Percentiles rank a stretch among this genome's conserved stretches.
Conservation (phyloP, 2,888 invertebrate genomes). For the Xanthorhoe spadicearia region DNA sequence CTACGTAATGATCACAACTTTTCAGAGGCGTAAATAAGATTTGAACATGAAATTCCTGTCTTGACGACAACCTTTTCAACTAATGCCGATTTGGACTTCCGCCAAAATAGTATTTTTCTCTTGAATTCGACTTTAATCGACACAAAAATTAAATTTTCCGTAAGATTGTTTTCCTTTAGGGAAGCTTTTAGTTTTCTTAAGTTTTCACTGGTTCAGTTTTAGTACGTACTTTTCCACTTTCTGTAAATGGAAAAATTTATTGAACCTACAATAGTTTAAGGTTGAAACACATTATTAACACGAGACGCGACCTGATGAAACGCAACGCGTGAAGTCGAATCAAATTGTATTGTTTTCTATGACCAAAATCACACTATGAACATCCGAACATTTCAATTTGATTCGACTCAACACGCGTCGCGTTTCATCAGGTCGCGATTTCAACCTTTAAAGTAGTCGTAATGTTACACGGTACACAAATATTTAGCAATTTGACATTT, state of each 20-base stretch:
- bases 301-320: no score
- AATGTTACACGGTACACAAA: not conserved
- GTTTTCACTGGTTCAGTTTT: not conserved
- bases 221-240: not conserved
- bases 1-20: not conserved
- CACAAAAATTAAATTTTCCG: constrained; percentile 41
- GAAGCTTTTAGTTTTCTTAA: constrained; percentile 17
- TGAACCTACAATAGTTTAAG: not conserved
- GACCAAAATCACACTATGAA: no score
- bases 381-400: no score
- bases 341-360: no score
- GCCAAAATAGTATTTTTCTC: constrained; percentile 25
- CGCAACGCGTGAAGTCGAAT: no score
- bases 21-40: not conserved
- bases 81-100: constrained; percentile 17
- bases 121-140: constrained; percentile 12
- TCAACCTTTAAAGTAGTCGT: not conserved
- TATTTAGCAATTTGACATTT: not conserved
- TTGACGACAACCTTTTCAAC: constrained; percentile 7
- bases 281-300: no score
- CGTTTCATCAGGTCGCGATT: no score
- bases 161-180: constrained; percentile 17
- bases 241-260: not conserved
- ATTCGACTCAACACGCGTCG: no score
- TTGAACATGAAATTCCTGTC: not conserved